Evolutionary conservation across 1,140 invertebrate genomes (phyloP).

Genomic region (Drosophila baimaii): DNA sequence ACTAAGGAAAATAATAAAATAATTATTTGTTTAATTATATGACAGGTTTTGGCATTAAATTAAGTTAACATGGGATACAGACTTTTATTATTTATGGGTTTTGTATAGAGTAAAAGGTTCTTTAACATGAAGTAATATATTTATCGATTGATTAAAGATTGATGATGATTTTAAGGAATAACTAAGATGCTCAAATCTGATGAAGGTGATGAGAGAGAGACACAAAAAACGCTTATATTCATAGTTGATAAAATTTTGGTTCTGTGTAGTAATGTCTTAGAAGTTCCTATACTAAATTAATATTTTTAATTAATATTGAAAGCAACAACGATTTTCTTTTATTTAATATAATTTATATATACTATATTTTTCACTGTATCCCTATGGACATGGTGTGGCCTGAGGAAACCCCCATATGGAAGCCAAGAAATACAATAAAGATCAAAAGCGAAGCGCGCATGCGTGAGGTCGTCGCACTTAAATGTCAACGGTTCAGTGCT

Average conservation of each 20-base stretch:
- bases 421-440: constrained; percentile 6
- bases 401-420: constrained; percentile 8
- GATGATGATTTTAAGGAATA: neutral
- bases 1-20: neutral
- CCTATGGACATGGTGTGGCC: constrained; percentile 2
- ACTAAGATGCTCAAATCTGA: too few relatives aligned
- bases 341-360: neutral
- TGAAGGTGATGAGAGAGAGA: neutral
- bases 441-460: constrained; percentile 23
- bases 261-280: neutral
- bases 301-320: neutral
- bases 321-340: neutral
- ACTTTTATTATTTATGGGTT: neutral
- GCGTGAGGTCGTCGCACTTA: constrained; percentile 67
- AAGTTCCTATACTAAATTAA: neutral
- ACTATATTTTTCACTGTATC: neutral
- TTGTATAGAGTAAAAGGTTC: neutral
- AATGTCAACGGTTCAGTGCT: constrained; percentile 75
- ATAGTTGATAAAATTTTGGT: too few relatives aligned
- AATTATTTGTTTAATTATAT: neutral
- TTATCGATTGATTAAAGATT: neutral
- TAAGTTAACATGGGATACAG: neutral
- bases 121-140: neutral
- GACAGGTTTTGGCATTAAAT: neutral
- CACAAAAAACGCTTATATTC: too few relatives aligned